A percentile compares a stretch with the other conserved stretches of the same genome.
These are phyloP conservation scores for Hemichromis elongatus DNA, from an alignment of 2,113 vertebrate species.

Conservation along the genomic window DNA sequence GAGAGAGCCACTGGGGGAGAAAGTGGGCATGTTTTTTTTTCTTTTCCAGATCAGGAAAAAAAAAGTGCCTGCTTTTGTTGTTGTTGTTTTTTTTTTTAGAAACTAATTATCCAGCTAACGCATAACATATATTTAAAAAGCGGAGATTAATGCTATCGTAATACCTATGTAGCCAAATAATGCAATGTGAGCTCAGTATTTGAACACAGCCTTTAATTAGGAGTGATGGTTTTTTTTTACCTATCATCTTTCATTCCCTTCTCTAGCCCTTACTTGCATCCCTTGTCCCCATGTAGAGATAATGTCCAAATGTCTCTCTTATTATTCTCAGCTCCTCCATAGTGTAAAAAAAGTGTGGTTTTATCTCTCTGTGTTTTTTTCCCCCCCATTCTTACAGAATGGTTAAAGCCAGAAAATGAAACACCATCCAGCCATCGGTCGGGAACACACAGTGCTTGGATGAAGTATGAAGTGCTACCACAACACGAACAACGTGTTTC, in stretches of 20 bases:
- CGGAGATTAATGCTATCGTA: background rate
- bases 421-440: fast-evolving
- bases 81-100: no score
- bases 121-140: background rate
- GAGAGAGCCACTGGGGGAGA: no score
- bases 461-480: background rate
- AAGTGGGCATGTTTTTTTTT: no score
- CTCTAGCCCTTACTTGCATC: background rate
- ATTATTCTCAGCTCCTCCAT: background rate
- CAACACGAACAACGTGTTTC: background rate
- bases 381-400: fast-evolving
- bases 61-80: no score
- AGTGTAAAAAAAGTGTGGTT: background rate
- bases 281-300: background rate
- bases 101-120: background rate
- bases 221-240: background rate
- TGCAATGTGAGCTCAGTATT: background rate
- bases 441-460: background rate
- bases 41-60: no score
- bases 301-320: background rate
- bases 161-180: background rate
- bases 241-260: background rate
- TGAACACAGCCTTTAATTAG: background rate
- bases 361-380: background rate
- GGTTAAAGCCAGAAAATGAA: background rate